Base-by-base conservation (phyloP, 2,113 vertebrate genomes). In the Gila orcuttii region DNA sequence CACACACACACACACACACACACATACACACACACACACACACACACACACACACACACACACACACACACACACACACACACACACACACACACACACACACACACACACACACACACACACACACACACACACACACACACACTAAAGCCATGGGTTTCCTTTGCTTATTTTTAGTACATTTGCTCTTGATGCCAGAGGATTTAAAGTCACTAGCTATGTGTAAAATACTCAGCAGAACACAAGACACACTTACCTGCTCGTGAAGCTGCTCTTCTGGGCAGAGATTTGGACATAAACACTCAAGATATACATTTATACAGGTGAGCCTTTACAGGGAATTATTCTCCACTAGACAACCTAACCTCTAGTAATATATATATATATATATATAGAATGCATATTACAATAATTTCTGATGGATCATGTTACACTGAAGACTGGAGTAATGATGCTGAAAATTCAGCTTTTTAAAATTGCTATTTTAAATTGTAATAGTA, bases 201-300 rank as follows among this genome's bases (percentile, higher is more conserved):
- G 79, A 82, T 86, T 82, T 82, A 82, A 76, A 86, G 33, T 50
- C 68, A 64, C 15, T 42, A 55, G 36, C 36, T 71, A 12, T 33
- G 11, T 3, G 12, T 8, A 19, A 83, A 69, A 83, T 83, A 68
- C 79, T 50, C 21, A 75, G 15, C 57, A 66, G 71, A 45, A 17
- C 28, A 28, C 68, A 45, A 31, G 19, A 31, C 1, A 2, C 42
- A 25, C 64, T 36, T 0, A 23, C 13, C 60, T 6, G 64, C 33
- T 45, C 6, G 2, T 39, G 13, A 64, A 64, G 36, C 55, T 17
- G 17, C 59, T 45, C 10, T 1, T 78, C 31, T 39, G 39, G 50
- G n/a, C 36, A 28, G 39, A 31, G n/a, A 45, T 66, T 60, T 81
- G 79, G 75, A 75, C 21, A 3, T 8, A 9, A 42, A 62, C 55